Evolutionary conservation across 2,888 invertebrate genomes (phyloP).

Genomic region (Octodonta nipae): DNA sequence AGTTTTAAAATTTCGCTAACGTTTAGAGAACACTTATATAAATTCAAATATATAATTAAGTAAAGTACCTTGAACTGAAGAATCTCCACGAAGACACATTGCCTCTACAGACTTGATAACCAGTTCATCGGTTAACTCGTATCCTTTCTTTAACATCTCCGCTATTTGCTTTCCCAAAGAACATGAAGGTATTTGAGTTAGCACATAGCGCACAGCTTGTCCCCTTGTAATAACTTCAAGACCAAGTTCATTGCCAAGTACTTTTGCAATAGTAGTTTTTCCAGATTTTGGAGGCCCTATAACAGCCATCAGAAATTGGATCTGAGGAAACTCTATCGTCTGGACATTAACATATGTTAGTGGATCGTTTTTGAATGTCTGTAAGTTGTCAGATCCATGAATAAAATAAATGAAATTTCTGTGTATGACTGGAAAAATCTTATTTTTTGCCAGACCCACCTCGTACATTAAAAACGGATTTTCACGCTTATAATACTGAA

Average conservation of each 20-base stretch:
- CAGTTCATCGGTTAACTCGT: constrained; percentile 35
- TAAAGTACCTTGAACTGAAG: no score
- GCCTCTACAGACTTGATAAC: constrained; percentile 42
- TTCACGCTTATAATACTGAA: constrained; percentile 41
- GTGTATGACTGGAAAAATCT: constrained; percentile 44
- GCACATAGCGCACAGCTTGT: constrained; percentile 38
- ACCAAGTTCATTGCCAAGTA: constrained; percentile 42
- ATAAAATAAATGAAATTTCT: constrained; percentile 48
- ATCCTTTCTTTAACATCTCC: constrained; percentile 33
- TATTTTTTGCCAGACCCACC: constrained; percentile 32
- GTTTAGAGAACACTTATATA: no score
- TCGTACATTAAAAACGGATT: constrained; percentile 40
- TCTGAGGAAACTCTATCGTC: constrained; percentile 35
- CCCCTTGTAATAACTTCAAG: constrained; percentile 44
- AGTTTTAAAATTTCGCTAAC: no score
- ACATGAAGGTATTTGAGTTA: constrained; percentile 40
- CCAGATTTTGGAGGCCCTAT: constrained; percentile 52
- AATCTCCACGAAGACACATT: no score
- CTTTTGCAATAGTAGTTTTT: constrained; percentile 42
- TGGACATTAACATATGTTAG: constrained; percentile 41
- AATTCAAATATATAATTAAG: no score
- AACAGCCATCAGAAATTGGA: constrained; percentile 42
- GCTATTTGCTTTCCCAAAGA: constrained; percentile 37
- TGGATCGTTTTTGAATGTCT: constrained; percentile 43
- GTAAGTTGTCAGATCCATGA: constrained; percentile 36